phyloP scores from a whole-genome alignment of 2,888 invertebrate species.

The Callosobruchus maculatus region DNA sequence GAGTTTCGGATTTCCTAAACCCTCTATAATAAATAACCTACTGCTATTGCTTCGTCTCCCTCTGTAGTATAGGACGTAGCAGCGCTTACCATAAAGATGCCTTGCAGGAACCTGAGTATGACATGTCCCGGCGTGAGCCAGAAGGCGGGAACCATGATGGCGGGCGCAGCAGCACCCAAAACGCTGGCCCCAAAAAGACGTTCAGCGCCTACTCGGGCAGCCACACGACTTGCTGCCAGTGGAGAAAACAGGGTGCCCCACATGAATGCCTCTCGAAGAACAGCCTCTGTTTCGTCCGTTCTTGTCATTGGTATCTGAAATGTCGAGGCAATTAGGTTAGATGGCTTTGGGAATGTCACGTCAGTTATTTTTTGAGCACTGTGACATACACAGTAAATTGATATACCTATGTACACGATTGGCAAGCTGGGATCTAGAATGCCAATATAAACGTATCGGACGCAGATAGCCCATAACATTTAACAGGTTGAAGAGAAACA shows the following conservation, averaged over 20 bases:
- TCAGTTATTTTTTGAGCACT: too few relatives aligned
- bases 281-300: slow-evolving; percentile 55
- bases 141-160: slow-evolving; percentile 55
- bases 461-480: too few relatives aligned
- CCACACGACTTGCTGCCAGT: slow-evolving; percentile 54
- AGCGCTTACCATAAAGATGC: slow-evolving; percentile 56
- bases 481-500: too few relatives aligned
- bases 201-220: slow-evolving; percentile 56
- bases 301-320: slow-evolving; percentile 51
- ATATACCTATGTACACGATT: too few relatives aligned
- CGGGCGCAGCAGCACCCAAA: slow-evolving; percentile 54
- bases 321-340: not conserved
- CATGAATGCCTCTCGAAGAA: slow-evolving; percentile 55
- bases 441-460: too few relatives aligned
- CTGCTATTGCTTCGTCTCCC: too few relatives aligned
- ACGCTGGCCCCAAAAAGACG: slow-evolving; percentile 55
- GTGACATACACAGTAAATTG: too few relatives aligned
- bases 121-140: slow-evolving; percentile 59
- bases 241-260: slow-evolving; percentile 58
- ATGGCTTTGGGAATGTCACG: too few relatives aligned
- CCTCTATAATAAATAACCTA: too few relatives aligned
- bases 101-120: slow-evolving; percentile 54
- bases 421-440: too few relatives aligned
- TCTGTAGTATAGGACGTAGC: too few relatives aligned
- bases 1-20: too few relatives aligned